These are phyloP conservation scores for Axinella damicornis DNA, from an alignment of 37 sponge, comb jelly and placozoan species.

Conservation along the genomic window DNA sequence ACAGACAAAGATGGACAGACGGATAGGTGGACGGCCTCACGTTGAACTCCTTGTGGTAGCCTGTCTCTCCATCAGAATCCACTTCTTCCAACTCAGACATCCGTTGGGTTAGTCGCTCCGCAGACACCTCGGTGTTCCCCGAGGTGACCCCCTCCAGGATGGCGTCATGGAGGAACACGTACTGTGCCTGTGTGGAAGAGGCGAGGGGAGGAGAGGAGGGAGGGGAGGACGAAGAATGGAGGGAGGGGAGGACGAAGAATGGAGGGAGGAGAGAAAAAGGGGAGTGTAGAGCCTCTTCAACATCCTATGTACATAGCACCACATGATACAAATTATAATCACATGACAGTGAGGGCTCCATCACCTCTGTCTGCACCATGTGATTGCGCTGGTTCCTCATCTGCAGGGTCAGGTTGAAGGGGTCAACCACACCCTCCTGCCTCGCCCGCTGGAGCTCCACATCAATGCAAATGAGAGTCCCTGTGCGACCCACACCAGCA, in stretches of 20 bases:
- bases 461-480: constrained; percentile 87
- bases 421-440: constrained; percentile 67
- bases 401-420: constrained; percentile 64
- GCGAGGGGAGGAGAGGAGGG: not conserved
- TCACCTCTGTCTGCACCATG: constrained; percentile 95
- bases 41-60: constrained; percentile 68
- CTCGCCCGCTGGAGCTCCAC: constrained; percentile 82
- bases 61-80: constrained; percentile 62
- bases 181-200: constrained; percentile 70
- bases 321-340: no score
- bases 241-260: no score
- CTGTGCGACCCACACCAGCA: constrained; percentile 97
- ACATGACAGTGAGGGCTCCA: not conserved
- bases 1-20: no score
- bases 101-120: constrained; percentile 39
- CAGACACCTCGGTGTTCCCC: constrained; percentile 74
- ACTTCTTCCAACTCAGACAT: constrained; percentile 48
- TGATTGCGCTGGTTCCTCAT: constrained; percentile 84
- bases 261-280: no score
- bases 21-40: constrained; percentile 22
- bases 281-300: no score
- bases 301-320: no score
- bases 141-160: constrained; percentile 83
- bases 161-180: constrained; percentile 94
- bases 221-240: not conserved